phyloP scores from a whole-genome alignment of 1,140 invertebrate genomes.

The Procambarus clarkii region DNA sequence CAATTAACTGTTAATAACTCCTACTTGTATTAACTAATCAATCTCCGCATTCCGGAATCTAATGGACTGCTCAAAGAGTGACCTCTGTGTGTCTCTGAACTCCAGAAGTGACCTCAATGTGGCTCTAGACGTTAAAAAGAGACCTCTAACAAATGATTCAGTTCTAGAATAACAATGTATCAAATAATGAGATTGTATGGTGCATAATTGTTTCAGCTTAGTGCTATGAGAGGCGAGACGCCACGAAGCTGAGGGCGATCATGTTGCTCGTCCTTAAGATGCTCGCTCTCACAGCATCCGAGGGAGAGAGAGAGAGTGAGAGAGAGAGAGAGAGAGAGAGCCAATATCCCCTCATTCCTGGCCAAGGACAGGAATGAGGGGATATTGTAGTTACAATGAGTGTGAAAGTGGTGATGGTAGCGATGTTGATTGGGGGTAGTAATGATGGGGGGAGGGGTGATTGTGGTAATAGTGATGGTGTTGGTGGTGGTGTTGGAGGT shows the following conservation, averaged over 20 bases:
- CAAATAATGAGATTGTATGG: no score
- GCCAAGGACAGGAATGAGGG: background rate
- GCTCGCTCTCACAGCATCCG: background rate
- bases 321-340: background rate
- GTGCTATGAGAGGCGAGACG: no score
- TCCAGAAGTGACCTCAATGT: background rate
- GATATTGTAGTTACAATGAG: background rate
- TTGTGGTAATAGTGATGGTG: no score
- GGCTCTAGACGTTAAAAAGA: background rate
- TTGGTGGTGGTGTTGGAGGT: no score
- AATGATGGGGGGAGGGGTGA: no score
- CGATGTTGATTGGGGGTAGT: background rate
- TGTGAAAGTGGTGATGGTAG: background rate
- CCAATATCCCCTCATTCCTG: rapidly evolving
- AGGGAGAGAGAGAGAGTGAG: background rate
- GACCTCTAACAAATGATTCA: background rate
- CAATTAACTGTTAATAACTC: background rate
- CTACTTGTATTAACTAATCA: background rate
- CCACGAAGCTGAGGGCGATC: no score
- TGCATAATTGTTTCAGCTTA: no score
- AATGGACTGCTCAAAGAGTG: background rate
- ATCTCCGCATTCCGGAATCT: background rate
- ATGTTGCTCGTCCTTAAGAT: no score
- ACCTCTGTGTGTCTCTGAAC: background rate
- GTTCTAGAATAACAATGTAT: background rate